Evolutionary conservation across 2,888 invertebrate species (phyloP).

Genomic region (Camponotus fellah): DNA sequence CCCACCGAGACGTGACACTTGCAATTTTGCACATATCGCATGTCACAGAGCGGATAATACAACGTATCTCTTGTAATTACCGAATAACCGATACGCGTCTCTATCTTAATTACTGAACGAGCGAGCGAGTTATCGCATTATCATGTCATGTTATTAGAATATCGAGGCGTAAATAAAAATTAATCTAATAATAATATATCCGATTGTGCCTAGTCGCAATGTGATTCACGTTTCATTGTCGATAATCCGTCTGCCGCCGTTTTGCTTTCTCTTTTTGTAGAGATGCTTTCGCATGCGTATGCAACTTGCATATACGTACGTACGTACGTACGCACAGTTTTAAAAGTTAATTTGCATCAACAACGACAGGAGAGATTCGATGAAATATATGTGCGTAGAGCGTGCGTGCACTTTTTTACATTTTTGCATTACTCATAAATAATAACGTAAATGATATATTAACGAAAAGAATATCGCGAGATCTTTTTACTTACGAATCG

Average conservation of each 20-base stretch:
- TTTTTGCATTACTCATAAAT: conserved; percentile 3
- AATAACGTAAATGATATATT: neutral
- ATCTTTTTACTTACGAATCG: neutral
- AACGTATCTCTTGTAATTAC: conserved; percentile 51
- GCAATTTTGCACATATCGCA: conserved; percentile 36
- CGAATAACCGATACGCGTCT: conserved; percentile 12
- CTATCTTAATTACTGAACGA: conserved; percentile 41
- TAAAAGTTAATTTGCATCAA: neutral
- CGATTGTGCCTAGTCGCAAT: conserved; percentile 26
- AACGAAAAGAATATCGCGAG: neutral
- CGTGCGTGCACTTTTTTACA: too few species aligned
- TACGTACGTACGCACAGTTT: too few species aligned
- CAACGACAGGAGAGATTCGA: neutral
- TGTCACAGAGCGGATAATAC: neutral
- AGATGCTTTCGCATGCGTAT: neutral
- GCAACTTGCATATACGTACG: neutral
- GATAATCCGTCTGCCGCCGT: conserved; percentile 24
- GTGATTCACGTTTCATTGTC: conserved; percentile 47
- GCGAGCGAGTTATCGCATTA: conserved; percentile 31
- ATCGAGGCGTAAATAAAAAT: conserved; percentile 41
- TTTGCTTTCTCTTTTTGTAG: neutral
- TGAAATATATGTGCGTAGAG: neutral
- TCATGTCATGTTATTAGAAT: conserved; percentile 47
- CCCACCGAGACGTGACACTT: conserved; percentile 7
- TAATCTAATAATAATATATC: conserved; percentile 52